Base-by-base conservation (phyloP, 2,797 vertebrate species). In the Liparis tanakae region DNA sequence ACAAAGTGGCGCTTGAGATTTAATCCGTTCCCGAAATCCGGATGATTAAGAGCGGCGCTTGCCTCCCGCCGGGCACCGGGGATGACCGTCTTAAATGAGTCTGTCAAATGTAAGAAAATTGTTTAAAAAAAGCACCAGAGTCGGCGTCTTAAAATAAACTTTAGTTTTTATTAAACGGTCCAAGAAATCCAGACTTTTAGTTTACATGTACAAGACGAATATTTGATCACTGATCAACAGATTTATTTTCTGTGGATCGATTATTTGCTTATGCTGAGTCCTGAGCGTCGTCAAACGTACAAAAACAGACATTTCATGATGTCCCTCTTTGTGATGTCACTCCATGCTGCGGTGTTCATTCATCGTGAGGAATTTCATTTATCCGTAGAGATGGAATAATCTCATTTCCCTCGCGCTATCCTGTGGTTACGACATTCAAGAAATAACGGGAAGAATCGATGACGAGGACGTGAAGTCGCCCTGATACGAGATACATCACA, bases 1-100 rank as follows among this genome's bases (percentile, higher is more conserved):
- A 82, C 51, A 0, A 56, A 81, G 75, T 22, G 79, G 25, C 20
- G 2, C 72, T 75, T 44, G 57, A 83, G 79, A 78, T 80, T 62
- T 68, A 4, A 70, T 18, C n/a, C n/a, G n/a, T n/a, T n/a, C n/a
- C n/a, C n/a, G n/a, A n/a, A n/a, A n/a, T n/a, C n/a, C n/a, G n/a
- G n/a, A n/a, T n/a, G n/a, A n/a, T n/a, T n/a, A n/a, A n/a, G n/a
- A n/a, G n/a, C n/a, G n/a, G n/a, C n/a, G n/a, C n/a, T n/a, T n/a
- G n/a, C n/a, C n/a, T n/a, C n/a, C n/a, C n/a, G n/a, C n/a, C n/a
- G n/a, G n/a, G n/a, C n/a, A n/a, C n/a, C n/a, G n/a, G n/a, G n/a
- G n/a, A n/a, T n/a, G n/a, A n/a, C n/a, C n/a, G n/a, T n/a, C n/a
- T n/a, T n/a, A n/a, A n/a, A n/a, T n/a, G n/a, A 30, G 15, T 67